Evolutionary conservation across 37 sponge, comb jelly and placozoan species (phyloP).

Genomic region (Hormiphora californensis): DNA sequence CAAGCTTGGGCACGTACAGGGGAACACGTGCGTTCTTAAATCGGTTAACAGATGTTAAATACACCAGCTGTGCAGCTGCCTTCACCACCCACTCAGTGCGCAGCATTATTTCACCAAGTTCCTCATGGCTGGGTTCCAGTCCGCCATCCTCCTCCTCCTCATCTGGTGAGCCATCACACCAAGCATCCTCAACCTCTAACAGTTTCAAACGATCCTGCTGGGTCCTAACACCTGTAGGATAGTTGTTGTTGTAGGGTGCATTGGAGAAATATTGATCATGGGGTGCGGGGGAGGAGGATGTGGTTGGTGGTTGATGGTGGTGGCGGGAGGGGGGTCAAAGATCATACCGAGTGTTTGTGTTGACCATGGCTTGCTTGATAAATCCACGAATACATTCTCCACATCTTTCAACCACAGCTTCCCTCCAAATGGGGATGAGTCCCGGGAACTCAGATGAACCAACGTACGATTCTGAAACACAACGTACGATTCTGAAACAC

Average conservation of each 20-base stretch:
- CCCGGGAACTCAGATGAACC: background rate
- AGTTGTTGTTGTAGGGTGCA: too few species aligned
- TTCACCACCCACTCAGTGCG: constrained; percentile 18
- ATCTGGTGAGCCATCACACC: too few species aligned
- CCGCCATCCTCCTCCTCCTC: background rate
- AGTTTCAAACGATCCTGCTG: too few species aligned
- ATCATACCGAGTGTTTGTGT: constrained; percentile 17
- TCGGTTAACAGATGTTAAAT: background rate
- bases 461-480: background rate
- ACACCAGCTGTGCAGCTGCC: constrained; percentile 1
- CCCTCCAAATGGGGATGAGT: background rate
- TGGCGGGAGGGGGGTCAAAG: too few species aligned
- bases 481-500: background rate
- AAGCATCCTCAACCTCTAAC: too few species aligned
- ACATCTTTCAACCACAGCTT: constrained; percentile 30
- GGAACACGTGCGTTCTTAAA: constrained; percentile 16
- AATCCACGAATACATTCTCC: background rate
- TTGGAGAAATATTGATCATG: too few species aligned
- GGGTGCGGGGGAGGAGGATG: too few species aligned
- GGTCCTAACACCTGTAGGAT: too few species aligned
- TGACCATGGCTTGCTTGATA: background rate
- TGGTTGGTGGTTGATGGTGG: too few species aligned
- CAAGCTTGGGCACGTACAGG: background rate
- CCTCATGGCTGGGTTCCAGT: background rate
- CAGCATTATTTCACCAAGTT: constrained; percentile 7